These are phyloP conservation scores for Lampris incognitus DNA, from an alignment of 2,113 vertebrate genomes.

Conservation along the genomic window DNA sequence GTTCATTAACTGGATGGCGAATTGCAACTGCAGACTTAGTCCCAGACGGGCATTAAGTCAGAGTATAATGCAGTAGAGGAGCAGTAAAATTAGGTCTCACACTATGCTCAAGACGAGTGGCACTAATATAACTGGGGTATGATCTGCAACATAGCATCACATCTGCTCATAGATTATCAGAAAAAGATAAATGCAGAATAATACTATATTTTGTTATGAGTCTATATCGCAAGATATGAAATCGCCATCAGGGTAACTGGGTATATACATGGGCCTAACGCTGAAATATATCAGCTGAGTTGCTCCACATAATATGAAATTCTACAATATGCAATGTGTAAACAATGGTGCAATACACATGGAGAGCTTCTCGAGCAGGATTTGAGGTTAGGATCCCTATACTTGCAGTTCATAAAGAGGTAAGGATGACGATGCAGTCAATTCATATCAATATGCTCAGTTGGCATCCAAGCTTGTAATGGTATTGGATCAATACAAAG, in stretches of 20 bases:
- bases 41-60: background rate
- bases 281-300: background rate
- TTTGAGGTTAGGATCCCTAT: background rate
- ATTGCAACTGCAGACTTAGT: constrained; percentile 17
- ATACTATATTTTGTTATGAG: background rate
- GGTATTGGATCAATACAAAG: too few species aligned
- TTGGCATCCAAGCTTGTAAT: too few species aligned
- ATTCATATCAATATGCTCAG: too few species aligned
- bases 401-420: background rate
- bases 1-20: constrained; percentile 34
- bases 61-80: constrained; percentile 1
- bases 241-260: background rate
- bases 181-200: background rate
- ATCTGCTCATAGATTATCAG: background rate
- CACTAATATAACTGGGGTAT: background rate
- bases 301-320: background rate
- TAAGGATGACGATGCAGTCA: background rate
- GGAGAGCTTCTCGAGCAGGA: background rate
- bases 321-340: background rate
- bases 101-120: too few species aligned
- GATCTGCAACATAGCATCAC: background rate
- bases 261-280: background rate
- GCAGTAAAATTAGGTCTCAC: background rate
- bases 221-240: background rate
- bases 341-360: background rate